phyloP scores from a whole-genome alignment of 2,888 invertebrate species.

The Criorhina ranunculi region DNA sequence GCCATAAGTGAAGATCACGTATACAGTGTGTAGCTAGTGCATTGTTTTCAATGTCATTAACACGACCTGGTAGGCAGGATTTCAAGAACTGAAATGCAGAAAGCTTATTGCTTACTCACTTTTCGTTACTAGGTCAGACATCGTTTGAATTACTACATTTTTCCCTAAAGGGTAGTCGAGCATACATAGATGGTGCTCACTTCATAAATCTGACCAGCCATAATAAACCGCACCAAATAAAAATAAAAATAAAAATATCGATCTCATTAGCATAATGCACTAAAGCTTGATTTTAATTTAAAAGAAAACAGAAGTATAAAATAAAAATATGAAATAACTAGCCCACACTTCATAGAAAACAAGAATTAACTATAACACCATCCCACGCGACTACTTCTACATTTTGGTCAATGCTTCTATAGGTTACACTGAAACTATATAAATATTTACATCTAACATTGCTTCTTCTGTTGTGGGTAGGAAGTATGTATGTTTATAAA shows the following conservation, averaged over 20 bases:
- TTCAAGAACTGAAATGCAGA: too few species aligned
- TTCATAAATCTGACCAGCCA: background rate
- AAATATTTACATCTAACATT: slow-evolving; percentile 66
- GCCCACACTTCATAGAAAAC: slow-evolving; percentile 44
- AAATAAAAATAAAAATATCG: background rate
- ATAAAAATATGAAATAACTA: slow-evolving; percentile 27
- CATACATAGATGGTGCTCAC: too few species aligned
- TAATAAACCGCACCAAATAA: background rate
- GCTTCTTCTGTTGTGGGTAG: slow-evolving; percentile 34
- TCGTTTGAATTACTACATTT: too few species aligned
- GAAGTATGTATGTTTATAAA: slow-evolving; percentile 20
- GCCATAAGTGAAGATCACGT: too few species aligned
- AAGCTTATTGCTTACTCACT: too few species aligned
- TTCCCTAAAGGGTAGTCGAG: too few species aligned
- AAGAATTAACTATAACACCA: slow-evolving; percentile 48
- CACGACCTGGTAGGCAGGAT: too few species aligned
- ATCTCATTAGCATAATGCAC: slow-evolving; percentile 23
- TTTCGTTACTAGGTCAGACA: too few species aligned
- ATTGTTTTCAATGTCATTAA: too few species aligned
- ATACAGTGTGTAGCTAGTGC: too few species aligned
- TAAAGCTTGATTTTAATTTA: slow-evolving; percentile 22
- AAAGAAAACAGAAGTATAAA: slow-evolving; percentile 5
- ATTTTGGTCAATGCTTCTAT: slow-evolving; percentile 52
- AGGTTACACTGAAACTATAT: slow-evolving; percentile 48
- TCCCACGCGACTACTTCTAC: slow-evolving; percentile 70